Evolutionary conservation across 2,888 invertebrate species (phyloP).

Genomic region (Lochmaea crataegi): DNA sequence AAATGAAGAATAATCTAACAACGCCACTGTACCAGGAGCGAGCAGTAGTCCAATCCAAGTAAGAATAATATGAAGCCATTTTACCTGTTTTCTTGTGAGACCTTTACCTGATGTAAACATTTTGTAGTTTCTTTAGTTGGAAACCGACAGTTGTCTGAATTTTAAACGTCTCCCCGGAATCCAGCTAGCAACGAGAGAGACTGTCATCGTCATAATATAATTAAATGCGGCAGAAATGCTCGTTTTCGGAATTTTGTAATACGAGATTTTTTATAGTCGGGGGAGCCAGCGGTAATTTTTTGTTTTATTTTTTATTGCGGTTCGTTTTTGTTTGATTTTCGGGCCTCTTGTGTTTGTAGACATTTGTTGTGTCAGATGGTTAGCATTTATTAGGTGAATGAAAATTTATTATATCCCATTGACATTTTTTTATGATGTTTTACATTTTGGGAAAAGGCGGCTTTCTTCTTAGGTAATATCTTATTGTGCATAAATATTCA

Average conservation of each 20-base stretch:
- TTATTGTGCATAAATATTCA: neutral
- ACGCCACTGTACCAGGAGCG: slow-evolving; percentile 27
- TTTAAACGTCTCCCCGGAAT: slow-evolving; percentile 42
- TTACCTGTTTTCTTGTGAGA: slow-evolving; percentile 47
- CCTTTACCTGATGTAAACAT: slow-evolving; percentile 47
- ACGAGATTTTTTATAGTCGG: slow-evolving; percentile 39
- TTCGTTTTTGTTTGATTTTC: slow-evolving; percentile 30
- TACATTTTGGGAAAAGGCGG: slow-evolving; percentile 1
- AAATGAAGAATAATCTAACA: neutral
- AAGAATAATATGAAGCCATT: slow-evolving; percentile 46
- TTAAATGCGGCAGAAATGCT: slow-evolving; percentile 43
- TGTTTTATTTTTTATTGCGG: slow-evolving; percentile 24
- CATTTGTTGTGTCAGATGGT: slow-evolving; percentile 36
- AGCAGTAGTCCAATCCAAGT: slow-evolving; percentile 36
- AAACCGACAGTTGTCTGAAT: slow-evolving; percentile 45
- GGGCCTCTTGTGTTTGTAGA: slow-evolving; percentile 24
- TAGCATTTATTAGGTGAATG: slow-evolving; percentile 21
- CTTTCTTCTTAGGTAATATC: neutral
- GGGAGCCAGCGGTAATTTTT: slow-evolving; percentile 23
- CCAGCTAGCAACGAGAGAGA: slow-evolving; percentile 28
- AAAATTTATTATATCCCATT: slow-evolving; percentile 29
- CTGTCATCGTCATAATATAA: slow-evolving; percentile 41
- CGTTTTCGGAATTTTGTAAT: slow-evolving; percentile 43
- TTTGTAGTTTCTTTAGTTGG: slow-evolving; percentile 44
- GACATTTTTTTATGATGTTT: slow-evolving; percentile 7